A percentile compares a stretch with the other conserved stretches of the same genome.
These are phyloP conservation scores for Mirounga angustirostris DNA, from an alignment of 2,113 vertebrate species.

Conservation along the genomic window DNA sequence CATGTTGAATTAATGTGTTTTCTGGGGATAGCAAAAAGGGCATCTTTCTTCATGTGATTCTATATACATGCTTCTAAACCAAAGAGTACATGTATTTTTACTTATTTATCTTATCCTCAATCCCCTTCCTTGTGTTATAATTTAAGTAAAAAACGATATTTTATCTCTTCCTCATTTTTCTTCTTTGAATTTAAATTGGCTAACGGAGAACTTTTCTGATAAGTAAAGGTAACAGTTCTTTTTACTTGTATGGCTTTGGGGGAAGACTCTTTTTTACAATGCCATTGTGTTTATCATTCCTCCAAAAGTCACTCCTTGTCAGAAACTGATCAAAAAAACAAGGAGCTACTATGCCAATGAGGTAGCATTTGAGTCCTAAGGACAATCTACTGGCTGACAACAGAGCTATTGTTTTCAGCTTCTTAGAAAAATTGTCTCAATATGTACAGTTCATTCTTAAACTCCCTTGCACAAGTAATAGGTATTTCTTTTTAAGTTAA, in stretches of 20 bases:
- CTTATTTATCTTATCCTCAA: not conserved
- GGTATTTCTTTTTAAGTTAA: not conserved
- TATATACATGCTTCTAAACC: not conserved
- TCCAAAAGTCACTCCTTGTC: not conserved
- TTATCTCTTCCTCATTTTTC: not conserved
- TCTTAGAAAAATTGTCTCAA: not conserved
- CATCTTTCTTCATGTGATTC: not conserved
- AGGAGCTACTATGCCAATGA: not conserved
- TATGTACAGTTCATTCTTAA: not conserved
- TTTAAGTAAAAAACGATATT: slow-evolving; percentile 35
- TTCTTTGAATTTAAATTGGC: slow-evolving; percentile 43
- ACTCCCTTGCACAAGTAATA: not conserved
- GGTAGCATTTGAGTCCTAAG: not conserved
- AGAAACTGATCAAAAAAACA: not conserved
- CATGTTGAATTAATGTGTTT: not conserved
- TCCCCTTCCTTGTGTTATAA: not conserved
- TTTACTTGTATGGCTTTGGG: not conserved
- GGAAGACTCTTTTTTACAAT: not conserved
- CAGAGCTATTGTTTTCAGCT: not conserved
- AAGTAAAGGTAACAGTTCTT: not conserved
- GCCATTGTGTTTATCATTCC: not conserved
- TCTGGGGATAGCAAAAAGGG: not conserved
- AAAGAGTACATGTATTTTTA: not conserved
- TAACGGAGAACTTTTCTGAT: not conserved
- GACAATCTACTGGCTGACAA: not conserved